Percentiles rank a stretch among this genome's conserved stretches.
These are phyloP conservation scores for Nymphalis polychloros DNA, from an alignment of 2,888 invertebrate genomes.

Conservation along the genomic window DNA sequence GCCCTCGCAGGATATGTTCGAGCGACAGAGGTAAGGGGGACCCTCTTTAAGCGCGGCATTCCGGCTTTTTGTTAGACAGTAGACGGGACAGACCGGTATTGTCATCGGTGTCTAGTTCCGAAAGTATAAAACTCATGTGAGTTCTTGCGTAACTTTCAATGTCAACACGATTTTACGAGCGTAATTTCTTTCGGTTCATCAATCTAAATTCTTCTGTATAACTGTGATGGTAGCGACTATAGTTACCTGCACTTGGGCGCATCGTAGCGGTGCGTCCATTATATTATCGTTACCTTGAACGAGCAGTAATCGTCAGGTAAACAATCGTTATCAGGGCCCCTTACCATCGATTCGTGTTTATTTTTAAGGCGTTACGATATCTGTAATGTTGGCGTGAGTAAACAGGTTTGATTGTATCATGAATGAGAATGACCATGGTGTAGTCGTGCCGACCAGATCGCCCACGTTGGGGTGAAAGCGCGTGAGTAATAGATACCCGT, in stretches of 20 bases:
- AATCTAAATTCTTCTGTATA: constrained; percentile 44
- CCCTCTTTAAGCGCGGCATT: constrained; percentile 75
- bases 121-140: constrained; percentile 50
- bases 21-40: constrained; percentile 87
- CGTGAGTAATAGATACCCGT: constrained; percentile 22
- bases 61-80: constrained; percentile 68
- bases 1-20: constrained; percentile 87
- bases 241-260: constrained; percentile 38
- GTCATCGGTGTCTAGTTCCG: constrained; percentile 42
- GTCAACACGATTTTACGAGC: constrained; percentile 60
- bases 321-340: constrained; percentile 67
- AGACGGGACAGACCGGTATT: constrained; percentile 47
- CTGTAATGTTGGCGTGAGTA: constrained; percentile 44
- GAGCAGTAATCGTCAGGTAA: constrained; percentile 69
- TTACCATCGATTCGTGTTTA: constrained; percentile 59
- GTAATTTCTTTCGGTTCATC: constrained; percentile 37
- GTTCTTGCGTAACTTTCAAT: constrained; percentile 79
- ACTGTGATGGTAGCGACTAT: constrained; percentile 40
- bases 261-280: constrained; percentile 45
- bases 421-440: constrained; percentile 57
- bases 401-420: constrained; percentile 55
- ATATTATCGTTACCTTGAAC: constrained; percentile 66
- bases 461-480: constrained; percentile 55
- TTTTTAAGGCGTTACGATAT: constrained; percentile 20
- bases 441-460: constrained; percentile 44